Evolutionary conservation across 1,140 invertebrate species (phyloP), one percentile per base, ranked within the genome.

Genomic region (Caenorhabditis brenneri): DNA sequence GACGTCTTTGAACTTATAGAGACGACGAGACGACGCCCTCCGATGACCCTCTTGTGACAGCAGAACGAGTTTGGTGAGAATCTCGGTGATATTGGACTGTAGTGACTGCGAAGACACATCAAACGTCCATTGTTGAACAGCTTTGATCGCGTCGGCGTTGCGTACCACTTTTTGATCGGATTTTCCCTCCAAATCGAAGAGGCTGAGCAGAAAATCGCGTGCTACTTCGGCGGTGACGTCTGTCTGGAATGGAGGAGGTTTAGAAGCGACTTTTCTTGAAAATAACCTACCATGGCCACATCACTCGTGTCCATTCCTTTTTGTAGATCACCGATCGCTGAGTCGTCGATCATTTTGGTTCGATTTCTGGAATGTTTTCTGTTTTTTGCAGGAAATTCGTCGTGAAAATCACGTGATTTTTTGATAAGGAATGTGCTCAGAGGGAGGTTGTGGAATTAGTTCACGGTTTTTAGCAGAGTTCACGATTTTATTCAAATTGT

Each of bases 361-460:
- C 51, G 51, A 9, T 27, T 27, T 27, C 27, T 7, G 22, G 22
- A n/a, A 51, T 6, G 19, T 51, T 51, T 6, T n/a, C 49, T n/a
- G 22, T 27, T 27, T n/a, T n/a, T 55, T 42, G 5, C 39, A 12
- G 39, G 39, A 27, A 55, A 27, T 36, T 10, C 4, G 3, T 46
- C 65, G 15, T 74, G 65, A 74, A 19, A 12, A 74, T 74, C 65
- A 74, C 65, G 65, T 74, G 65, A 74, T 74, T 55, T 55, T 55
- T 29, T 5, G 12, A 51, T 51, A 16, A 5, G 6, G 15, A n/a
- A 51, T 16, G 6, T 19, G 48, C n/a, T n/a, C n/a, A n/a, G n/a
- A 5, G 19, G 5, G 48, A n/a, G 19, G n/a, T n/a, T n/a, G n/a
- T n/a, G n/a, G n/a, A n/a, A n/a, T n/a, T n/a, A n/a, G n/a, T n/a